Base-by-base conservation (phyloP, 2,797 vertebrate genomes). In the Mus caroli region DNA sequence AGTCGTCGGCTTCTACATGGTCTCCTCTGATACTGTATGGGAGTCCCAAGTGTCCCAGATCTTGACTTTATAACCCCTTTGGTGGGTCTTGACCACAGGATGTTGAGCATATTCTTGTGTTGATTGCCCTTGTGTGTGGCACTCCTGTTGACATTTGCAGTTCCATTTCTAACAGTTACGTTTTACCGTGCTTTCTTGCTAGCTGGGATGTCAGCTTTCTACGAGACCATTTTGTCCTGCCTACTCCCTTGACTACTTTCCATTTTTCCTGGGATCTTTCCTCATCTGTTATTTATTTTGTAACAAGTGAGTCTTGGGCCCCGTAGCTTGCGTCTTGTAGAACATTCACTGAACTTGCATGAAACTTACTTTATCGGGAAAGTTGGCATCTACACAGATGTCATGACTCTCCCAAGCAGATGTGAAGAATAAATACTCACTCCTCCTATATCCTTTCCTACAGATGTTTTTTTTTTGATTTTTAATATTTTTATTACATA, bases 311-410 rank as follows among this genome's bases (percentile, higher is more conserved):
- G 58, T 62, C 92, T 94, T 83, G 52, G 77, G 73, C 75, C 75
- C 40, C 76, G 24, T 87, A 96, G 75, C 37, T 13, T 34, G 5
- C 73, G 11, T 92, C 76, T 89, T 88, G 46, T 64, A 84, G 83
- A 93, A 89, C 75, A 86, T 86, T 86, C 79, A 62, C 17, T 94
- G 85, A 84, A 92, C 94, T 94, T 96, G 9, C 67, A 77, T 76
- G 73, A 71, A 89, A 60, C 24, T 67, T 83, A 80, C 43, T 37
- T 83, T 90, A 73, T 73, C 58, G 75, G n/a, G 86, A 87, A 92
- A 40, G 79, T 43, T 87, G 24, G 31, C 46, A 56, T 76, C 40
- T 80, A 5, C 85, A 75, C 52, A 92, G 26, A 84, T 43, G 37
- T 60, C 22, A 37, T 71, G 75, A 58, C 75, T 58, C n/a, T 96